Percentiles rank a stretch among this genome's conserved stretches.
Evolutionary conservation across 2,888 invertebrate genomes (phyloP).

Genomic region (Ypsolopha sequella): DNA sequence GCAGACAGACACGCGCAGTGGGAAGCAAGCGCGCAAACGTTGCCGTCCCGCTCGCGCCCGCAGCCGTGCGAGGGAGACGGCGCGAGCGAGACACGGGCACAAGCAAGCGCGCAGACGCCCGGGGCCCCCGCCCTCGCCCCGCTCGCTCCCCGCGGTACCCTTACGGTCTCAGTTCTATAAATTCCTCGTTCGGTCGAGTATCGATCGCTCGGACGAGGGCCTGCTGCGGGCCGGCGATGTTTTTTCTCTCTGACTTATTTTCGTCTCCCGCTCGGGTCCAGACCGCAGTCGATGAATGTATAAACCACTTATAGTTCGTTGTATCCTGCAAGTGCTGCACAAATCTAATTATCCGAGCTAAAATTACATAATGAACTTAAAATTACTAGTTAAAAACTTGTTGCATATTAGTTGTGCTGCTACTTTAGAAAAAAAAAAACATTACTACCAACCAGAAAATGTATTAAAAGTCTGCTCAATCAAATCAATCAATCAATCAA

Average conservation of each 20-base stretch:
- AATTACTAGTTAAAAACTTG: too few species aligned
- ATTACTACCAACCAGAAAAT: too few species aligned
- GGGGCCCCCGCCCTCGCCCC: neutral
- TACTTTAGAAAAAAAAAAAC: too few species aligned
- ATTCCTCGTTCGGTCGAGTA: conserved; percentile 2
- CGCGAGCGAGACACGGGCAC: conserved; percentile 20
- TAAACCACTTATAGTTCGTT: neutral
- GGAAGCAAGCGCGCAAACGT: conserved; percentile 37
- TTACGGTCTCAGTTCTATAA: conserved; percentile 4
- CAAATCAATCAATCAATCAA: too few species aligned
- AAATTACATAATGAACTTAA: too few species aligned
- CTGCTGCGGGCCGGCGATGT: neutral
- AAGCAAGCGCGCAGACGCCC: conserved; percentile 61
- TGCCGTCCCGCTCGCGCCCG: conserved; percentile 31
- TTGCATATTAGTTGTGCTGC: too few species aligned
- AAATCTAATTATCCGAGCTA: too few species aligned
- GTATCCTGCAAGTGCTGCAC: too few species aligned
- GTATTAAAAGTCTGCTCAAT: too few species aligned
- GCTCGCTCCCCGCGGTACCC: conserved; percentile 12
- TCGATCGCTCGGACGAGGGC: neutral
- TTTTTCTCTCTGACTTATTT: neutral
- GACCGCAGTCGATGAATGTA: neutral
- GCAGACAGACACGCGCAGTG: conserved; percentile 59
- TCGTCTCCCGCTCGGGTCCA: neutral
- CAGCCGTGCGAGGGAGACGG: conserved; percentile 18